These are phyloP conservation scores for Bovichtus variegatus DNA, from an alignment of 2,797 vertebrate species.

Conservation along the genomic window DNA sequence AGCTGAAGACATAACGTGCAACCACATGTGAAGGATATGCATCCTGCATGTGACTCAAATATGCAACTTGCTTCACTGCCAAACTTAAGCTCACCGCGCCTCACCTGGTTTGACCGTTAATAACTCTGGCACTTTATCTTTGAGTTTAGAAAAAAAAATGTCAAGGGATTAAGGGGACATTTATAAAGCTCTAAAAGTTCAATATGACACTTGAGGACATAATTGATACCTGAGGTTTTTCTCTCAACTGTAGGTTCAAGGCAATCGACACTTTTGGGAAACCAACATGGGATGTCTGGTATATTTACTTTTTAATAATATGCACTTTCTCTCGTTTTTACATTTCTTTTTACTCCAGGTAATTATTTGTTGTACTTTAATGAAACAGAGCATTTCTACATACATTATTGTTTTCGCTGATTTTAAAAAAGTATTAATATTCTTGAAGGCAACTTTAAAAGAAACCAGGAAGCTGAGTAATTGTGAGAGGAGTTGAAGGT, in stretches of 20 bases:
- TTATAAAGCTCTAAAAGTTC: slow-evolving; percentile 5
- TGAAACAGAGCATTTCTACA: not conserved
- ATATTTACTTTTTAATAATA: not conserved
- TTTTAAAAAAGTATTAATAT: not conserved
- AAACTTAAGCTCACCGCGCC: slow-evolving; percentile 28
- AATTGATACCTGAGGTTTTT: not conserved
- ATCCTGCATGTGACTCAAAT: slow-evolving; percentile 18
- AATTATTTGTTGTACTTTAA: not conserved
- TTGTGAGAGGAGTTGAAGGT: slow-evolving; percentile 18
- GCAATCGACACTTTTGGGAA: not conserved
- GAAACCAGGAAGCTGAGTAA: slow-evolving; percentile 47
- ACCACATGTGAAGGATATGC: slow-evolving; percentile 4
- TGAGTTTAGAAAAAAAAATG: slow-evolving; percentile 15
- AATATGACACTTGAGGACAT: slow-evolving; percentile 1
- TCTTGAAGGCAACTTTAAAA: slow-evolving; percentile 6
- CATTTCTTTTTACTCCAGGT: not conserved
- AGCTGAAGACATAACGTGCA: slow-evolving; percentile 9
- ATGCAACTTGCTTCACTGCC: slow-evolving; percentile 14
- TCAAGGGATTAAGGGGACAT: not conserved
- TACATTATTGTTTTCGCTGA: too few species aligned
- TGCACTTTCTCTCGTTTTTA: not conserved
- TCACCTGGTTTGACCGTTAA: slow-evolving; percentile 19
- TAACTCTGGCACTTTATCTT: not conserved
- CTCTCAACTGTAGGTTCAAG: not conserved
- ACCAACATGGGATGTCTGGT: not conserved